A percentile compares a stretch with the other conserved stretches of the same genome.
Conservation (phyloP, 30 jellyfish, hydroid and myxozoan genomes). For the Rhopilema esculentum region DNA sequence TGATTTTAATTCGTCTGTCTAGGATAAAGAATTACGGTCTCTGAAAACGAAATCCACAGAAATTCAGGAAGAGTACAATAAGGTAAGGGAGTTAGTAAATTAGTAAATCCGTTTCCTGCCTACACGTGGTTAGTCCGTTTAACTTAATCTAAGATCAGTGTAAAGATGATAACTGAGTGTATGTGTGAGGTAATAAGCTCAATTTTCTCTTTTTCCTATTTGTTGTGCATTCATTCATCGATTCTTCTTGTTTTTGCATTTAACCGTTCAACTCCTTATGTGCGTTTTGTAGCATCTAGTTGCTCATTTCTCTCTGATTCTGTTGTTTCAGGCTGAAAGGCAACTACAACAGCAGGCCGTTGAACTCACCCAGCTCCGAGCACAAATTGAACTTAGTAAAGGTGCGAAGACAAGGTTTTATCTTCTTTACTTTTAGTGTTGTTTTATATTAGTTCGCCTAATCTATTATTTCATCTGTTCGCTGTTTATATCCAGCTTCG, state of each 20-base stretch:
- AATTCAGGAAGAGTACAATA: slow-evolving; percentile 29
- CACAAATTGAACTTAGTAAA: slow-evolving; percentile 87
- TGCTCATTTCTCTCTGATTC: not conserved
- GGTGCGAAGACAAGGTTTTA: slow-evolving; percentile 39
- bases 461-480: not conserved
- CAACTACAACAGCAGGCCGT: slow-evolving; percentile 89
- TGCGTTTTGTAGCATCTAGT: not conserved
- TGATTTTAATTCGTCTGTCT: not conserved
- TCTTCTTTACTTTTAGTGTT: not conserved
- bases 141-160: too few species aligned
- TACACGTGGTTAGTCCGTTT: too few species aligned
- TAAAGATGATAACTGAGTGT: too few species aligned
- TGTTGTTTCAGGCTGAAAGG: slow-evolving; percentile 71
- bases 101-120: too few species aligned
- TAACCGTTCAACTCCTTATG: not conserved
- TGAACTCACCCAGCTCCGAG: slow-evolving; percentile 86
- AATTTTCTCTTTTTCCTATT: too few species aligned
- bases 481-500: not conserved
- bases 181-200: too few species aligned
- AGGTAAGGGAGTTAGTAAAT: slow-evolving; percentile 48
- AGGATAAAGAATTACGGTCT: slow-evolving; percentile 60
- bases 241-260: not conserved
- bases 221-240: too few species aligned
- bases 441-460: not conserved
- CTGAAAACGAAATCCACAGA: slow-evolving; percentile 16